These are phyloP conservation scores for Tortricodes alternella DNA, from an alignment of 2,888 invertebrate species.

Conservation along the genomic window DNA sequence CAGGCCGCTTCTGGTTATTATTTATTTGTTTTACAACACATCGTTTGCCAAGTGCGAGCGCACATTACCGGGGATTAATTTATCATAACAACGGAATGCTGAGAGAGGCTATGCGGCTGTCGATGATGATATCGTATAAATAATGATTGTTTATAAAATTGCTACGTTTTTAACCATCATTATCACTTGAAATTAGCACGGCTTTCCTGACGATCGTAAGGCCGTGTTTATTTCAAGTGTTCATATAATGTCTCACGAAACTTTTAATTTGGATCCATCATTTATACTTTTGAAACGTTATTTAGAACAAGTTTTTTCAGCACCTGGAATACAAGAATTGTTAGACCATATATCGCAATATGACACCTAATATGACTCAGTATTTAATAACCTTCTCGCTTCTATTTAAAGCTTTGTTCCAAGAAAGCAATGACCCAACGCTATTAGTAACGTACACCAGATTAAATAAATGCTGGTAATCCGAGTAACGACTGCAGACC, in stretches of 20 bases:
- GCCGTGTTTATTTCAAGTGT: too few relatives aligned
- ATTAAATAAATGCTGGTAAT: slow-evolving; percentile 27
- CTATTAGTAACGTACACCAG: slow-evolving; percentile 10
- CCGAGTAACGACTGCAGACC: slow-evolving; percentile 30
- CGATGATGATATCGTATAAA: slow-evolving; percentile 39
- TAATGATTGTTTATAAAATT: slow-evolving; percentile 9
- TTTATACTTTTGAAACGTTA: too few relatives aligned
- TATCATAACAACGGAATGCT: slow-evolving; percentile 24
- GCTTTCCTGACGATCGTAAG: too few relatives aligned
- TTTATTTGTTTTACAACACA: slow-evolving; percentile 69
- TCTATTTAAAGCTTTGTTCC: slow-evolving; percentile 16
- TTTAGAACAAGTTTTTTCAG: too few relatives aligned
- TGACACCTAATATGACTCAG: too few relatives aligned
- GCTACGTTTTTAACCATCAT: too few relatives aligned
- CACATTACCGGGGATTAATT: slow-evolving; percentile 28
- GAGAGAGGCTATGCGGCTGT: slow-evolving; percentile 36
- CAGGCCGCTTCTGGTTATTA: slow-evolving; percentile 66
- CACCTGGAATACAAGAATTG: too few relatives aligned
- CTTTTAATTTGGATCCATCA: too few relatives aligned
- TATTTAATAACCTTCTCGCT: too few relatives aligned
- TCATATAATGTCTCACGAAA: too few relatives aligned
- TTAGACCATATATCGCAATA: too few relatives aligned
- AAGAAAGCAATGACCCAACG: slow-evolving; percentile 18
- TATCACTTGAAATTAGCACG: neutral
- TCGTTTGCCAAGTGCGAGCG: slow-evolving; percentile 70